Base-by-base conservation (phyloP, 2,797 vertebrate species). In the Sarcoramphus papa region DNA sequence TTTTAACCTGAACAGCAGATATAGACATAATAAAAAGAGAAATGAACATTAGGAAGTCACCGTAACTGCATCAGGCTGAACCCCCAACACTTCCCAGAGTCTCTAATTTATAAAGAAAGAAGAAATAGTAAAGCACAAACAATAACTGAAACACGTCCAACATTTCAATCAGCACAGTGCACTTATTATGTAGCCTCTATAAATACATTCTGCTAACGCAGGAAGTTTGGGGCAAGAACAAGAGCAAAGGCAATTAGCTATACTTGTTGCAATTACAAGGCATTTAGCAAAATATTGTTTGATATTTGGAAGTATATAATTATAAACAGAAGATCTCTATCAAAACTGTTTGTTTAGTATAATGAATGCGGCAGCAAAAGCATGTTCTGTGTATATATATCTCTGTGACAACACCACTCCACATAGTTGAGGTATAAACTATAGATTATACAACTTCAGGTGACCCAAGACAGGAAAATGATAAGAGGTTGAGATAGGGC, bases 1-100 rank as follows among this genome's bases (percentile, higher is more conserved):
- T 90, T 90, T 78, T 83, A 93, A 74, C n/a, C 54, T 73, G 74
- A 87, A 72, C 45, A 83, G 69, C 48, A 90, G 41, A 74, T 50
- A 50, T 2, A 45, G 59, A 41, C 8, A 59, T 9, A 56, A 57
- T 51, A 35, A 83, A 65, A 82, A 33, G 33, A 82, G 28, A 82
- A 84, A 75, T 35, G 15, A 85, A 67, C 12, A 56, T 73, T 69
- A 65, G 56, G 47, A 89, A 79, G 40, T 82, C 77, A 73, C 50
- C 3, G 1, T 77, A 73, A 64, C 59, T 74, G n/a, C 24, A 69
- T 35, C 63, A 13, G 3, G 25, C 41, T 54, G 56, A 83, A 56
- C 9, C 9, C 27, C 11, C 45, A 78, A 75, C 33, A 54, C 3
- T 88, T 78, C 51, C n/a, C 14, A 64, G 63, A 79, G 15, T 45